A percentile compares a stretch with the other conserved stretches of the same genome.
Conservation (phyloP, 2,113 vertebrate genomes). For the Podilymbus podiceps region DNA sequence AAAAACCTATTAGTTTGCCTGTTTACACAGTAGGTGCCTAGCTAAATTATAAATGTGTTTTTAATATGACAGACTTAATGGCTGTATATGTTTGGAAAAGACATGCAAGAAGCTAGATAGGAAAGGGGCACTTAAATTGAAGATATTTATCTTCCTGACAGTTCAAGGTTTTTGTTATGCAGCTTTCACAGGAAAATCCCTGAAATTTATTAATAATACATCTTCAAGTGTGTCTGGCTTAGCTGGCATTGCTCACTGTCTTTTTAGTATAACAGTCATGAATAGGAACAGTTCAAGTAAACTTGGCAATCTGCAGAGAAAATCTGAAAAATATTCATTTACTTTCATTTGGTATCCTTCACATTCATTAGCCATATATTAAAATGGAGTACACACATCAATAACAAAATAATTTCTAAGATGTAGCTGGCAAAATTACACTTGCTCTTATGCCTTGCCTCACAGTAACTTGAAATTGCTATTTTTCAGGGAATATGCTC, state of each 20-base stretch:
- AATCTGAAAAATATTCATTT: neutral
- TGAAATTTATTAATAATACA: neutral
- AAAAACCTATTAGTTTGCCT: neutral
- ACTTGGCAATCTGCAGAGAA: neutral
- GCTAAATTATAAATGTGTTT: neutral
- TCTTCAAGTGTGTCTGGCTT: neutral
- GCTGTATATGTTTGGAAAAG: neutral
- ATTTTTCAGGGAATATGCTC: neutral
- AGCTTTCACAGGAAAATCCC: neutral
- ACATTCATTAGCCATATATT: neutral
- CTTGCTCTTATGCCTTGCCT: neutral
- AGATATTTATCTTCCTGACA: neutral
- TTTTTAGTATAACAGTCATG: neutral
- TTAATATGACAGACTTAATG: neutral
- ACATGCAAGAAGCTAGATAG: neutral
- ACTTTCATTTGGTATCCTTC: neutral
- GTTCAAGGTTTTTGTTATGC: neutral
- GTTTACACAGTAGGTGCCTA: neutral
- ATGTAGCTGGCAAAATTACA: neutral
- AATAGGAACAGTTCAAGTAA: neutral
- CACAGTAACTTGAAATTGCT: neutral
- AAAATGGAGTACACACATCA: neutral
- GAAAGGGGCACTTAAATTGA: neutral
- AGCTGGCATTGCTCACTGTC: neutral
- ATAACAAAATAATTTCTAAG: neutral